Conservation (phyloP, 1,140 invertebrate genomes). For the Planococcus citri region DNA sequence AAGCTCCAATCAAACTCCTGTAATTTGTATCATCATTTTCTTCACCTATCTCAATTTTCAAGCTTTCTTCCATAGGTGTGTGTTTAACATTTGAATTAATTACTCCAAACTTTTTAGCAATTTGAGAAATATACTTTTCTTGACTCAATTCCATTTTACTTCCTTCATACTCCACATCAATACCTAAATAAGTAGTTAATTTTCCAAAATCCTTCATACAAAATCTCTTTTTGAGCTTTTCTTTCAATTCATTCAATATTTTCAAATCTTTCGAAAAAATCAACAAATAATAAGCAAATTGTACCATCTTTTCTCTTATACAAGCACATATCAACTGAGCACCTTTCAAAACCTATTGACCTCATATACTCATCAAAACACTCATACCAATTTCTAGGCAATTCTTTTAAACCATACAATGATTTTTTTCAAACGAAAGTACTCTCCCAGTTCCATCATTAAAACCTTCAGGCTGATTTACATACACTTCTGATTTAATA, state of each 20-base stretch:
- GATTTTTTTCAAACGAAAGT: conserved; percentile 9
- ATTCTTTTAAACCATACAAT: conserved; percentile 17
- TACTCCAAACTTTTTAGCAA: conserved; percentile 7
- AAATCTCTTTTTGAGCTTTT: conserved; percentile 7
- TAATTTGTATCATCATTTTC: not conserved
- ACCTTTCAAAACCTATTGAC: not conserved
- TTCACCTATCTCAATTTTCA: conserved; percentile 15
- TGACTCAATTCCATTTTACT: not conserved
- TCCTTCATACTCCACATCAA: conserved; percentile 1
- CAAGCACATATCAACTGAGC: not conserved
- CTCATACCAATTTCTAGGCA: conserved; percentile 12
- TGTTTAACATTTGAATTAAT: not conserved
- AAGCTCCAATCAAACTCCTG: conserved; percentile 1
- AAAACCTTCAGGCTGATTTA: conserved; percentile 18
- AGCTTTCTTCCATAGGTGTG: conserved; percentile 15
- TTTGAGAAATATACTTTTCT: not conserved
- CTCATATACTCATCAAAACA: conserved; percentile 11
- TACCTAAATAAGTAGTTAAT: conserved; percentile 11
- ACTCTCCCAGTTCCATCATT: not conserved
- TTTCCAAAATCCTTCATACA: conserved; percentile 13
- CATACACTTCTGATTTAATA: conserved; percentile 10
- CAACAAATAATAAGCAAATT: conserved; percentile 9
- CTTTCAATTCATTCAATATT: conserved; percentile 1
- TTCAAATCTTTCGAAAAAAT: not conserved
- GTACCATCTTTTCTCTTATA: not conserved